Evolutionary conservation across 2,113 vertebrate species (phyloP).

Genomic region (Lepus americanus): DNA sequence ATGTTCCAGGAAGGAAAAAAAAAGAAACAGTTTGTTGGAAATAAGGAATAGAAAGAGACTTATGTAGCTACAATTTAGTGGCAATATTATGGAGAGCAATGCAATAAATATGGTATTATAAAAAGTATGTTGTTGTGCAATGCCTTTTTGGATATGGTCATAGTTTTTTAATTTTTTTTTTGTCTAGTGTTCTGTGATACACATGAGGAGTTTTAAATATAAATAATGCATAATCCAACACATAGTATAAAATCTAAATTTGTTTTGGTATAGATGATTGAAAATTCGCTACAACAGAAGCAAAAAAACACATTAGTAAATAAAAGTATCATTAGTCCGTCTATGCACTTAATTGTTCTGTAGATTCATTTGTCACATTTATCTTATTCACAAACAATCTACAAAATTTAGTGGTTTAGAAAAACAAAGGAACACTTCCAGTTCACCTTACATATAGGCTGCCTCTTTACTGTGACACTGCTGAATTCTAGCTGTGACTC

Average conservation of each 20-base stretch:
- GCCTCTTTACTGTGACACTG: not conserved
- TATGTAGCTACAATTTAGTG: accelerated
- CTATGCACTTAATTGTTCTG: not conserved
- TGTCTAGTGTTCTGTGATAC: not conserved
- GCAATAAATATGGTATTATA: not conserved
- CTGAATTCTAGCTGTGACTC: not conserved
- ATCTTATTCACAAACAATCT: not conserved
- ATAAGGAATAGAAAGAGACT: not conserved
- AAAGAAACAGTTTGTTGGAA: not conserved
- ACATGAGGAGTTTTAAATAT: not conserved
- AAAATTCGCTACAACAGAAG: not conserved
- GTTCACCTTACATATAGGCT: not conserved
- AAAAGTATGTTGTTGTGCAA: too few relatives aligned
- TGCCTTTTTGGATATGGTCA: not conserved
- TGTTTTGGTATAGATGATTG: not conserved
- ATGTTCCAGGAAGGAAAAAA: not conserved
- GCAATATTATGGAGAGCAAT: not conserved
- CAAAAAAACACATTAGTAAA: not conserved
- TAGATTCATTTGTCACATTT: not conserved
- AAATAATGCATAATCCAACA: not conserved
- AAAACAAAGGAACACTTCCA: not conserved
- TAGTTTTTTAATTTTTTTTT: not conserved
- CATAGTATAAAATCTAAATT: not conserved
- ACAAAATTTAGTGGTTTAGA: not conserved
- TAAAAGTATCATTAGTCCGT: not conserved